Evolutionary conservation across 2,113 vertebrate species (phyloP).

Genomic region (Corythornis vintsioides): DNA sequence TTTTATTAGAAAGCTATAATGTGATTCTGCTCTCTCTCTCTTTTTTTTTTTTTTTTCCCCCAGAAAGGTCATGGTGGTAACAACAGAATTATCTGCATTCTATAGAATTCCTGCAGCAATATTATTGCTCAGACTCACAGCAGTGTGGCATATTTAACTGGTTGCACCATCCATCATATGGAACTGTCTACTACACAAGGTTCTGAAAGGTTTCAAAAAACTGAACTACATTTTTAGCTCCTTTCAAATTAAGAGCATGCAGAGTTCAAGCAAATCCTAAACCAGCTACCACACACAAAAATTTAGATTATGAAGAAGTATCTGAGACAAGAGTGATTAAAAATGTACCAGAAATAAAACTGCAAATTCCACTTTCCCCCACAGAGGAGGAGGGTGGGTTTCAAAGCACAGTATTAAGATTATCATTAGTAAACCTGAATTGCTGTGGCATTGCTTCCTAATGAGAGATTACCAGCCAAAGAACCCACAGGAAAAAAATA

Average conservation of each 20-base stretch:
- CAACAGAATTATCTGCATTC: constrained; percentile 24
- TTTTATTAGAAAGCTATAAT: constrained; percentile 56
- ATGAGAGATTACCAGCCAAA: background rate
- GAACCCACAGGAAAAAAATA: background rate
- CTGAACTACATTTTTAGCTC: background rate
- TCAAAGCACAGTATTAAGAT: background rate
- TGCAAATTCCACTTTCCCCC: background rate
- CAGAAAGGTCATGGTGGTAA: constrained; percentile 25
- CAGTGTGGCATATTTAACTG: background rate
- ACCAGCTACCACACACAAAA: background rate
- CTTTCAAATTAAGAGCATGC: background rate
- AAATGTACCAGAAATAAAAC: background rate
- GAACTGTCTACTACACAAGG: background rate
- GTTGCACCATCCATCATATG: background rate
- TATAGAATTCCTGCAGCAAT: constrained; percentile 1
- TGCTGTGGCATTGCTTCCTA: background rate
- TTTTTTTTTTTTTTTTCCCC: background rate
- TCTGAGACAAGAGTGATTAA: background rate
- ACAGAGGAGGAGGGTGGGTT: background rate
- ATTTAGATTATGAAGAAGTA: background rate
- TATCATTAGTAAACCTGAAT: background rate
- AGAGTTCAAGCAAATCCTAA: background rate
- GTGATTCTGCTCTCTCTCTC: background rate
- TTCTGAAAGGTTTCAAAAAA: background rate
- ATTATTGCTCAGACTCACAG: background rate